Evolutionary conservation across 2,797 vertebrate species (phyloP).

Genomic region (Tympanoctomys barrerae): DNA sequence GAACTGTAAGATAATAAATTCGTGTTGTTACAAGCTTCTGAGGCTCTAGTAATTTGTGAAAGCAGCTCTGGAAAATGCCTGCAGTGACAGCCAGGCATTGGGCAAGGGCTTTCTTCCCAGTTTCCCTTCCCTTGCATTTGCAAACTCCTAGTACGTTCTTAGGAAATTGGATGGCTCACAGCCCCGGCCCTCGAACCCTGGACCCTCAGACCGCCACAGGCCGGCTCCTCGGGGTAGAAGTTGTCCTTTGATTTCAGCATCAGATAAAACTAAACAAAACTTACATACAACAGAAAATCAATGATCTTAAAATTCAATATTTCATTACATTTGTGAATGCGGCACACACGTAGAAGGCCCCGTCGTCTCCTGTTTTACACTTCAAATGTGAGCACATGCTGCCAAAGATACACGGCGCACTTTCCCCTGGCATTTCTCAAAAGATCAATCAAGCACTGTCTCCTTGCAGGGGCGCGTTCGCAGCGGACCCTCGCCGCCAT

Average conservation of each 20-base stretch:
- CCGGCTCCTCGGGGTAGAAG: not conserved
- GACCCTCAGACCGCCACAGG: not conserved
- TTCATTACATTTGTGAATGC: rapidly evolving
- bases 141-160: not conserved
- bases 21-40: not conserved
- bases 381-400: not conserved
- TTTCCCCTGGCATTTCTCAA: not conserved
- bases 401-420: not conserved
- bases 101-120: not conserved
- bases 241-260: not conserved
- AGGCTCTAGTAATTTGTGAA: no score
- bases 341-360: rapidly evolving
- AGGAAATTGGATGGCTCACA: rapidly evolving
- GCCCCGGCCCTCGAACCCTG: not conserved
- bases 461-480: rapidly evolving
- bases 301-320: rapidly evolving
- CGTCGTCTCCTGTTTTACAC: rapidly evolving
- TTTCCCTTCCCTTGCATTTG: not conserved
- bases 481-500: not conserved
- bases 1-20: not conserved
- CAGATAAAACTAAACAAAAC: not conserved
- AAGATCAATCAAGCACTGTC: not conserved
- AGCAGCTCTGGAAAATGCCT: not conserved
- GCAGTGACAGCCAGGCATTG: rapidly evolving
- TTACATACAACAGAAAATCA: not conserved